Evolutionary conservation across 2,797 vertebrate species (phyloP).

Genomic region (Anniella stebbinsi): DNA sequence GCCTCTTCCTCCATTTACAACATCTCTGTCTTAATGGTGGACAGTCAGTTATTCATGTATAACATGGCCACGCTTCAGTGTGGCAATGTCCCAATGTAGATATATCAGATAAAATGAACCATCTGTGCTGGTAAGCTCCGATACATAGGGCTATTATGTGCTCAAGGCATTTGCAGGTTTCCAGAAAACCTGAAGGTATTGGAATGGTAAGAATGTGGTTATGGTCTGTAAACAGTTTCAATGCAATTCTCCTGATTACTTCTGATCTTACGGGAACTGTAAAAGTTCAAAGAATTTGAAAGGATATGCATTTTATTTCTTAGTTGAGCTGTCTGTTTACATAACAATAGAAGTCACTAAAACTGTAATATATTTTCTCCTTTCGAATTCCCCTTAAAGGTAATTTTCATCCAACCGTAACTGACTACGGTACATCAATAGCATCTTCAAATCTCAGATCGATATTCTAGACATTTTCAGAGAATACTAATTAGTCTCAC

Average conservation of each 20-base stretch:
- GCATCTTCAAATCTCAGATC: slow-evolving; percentile 75
- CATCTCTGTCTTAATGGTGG: background rate
- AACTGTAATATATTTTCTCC: slow-evolving; percentile 46
- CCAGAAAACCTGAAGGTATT: background rate
- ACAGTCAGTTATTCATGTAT: background rate
- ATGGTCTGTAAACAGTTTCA: slow-evolving; percentile 2
- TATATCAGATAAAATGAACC: background rate
- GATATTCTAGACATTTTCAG: slow-evolving; percentile 69
- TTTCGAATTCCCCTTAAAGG: slow-evolving; percentile 61
- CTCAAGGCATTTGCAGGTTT: slow-evolving; percentile 12
- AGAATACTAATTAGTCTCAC: slow-evolving; percentile 78
- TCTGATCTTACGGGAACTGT: slow-evolving; percentile 18
- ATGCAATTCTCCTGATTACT: background rate
- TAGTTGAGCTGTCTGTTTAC: slow-evolving; percentile 31
- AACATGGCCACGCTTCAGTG: background rate
- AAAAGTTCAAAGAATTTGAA: slow-evolving; percentile 23
- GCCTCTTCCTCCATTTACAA: background rate
- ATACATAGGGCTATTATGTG: background rate
- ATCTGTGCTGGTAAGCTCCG: background rate
- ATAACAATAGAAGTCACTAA: slow-evolving; percentile 30
- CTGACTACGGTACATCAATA: slow-evolving; percentile 64
- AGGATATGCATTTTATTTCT: slow-evolving; percentile 22
- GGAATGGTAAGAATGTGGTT: background rate
- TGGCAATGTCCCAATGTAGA: background rate
- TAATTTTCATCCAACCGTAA: slow-evolving; percentile 64